A percentile compares a stretch with the other conserved stretches of the same genome.
phyloP scores from a whole-genome alignment of 2,888 invertebrate genomes.

The Dryocosmus kuriphilus region DNA sequence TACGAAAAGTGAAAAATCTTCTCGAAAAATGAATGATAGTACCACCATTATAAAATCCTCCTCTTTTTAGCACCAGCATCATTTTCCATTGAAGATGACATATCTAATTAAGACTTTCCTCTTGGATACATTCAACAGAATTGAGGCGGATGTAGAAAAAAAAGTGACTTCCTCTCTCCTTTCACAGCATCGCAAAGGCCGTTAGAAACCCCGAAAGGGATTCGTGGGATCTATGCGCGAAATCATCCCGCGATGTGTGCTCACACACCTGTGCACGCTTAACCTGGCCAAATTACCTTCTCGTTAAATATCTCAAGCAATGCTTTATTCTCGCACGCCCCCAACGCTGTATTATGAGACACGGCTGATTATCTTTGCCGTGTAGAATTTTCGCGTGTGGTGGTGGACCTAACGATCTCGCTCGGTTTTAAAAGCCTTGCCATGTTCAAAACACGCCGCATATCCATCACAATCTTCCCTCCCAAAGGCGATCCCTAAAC shows the following conservation, averaged over 20 bases:
- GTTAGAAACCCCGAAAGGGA: slow-evolving; percentile 48
- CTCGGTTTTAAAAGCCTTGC: slow-evolving; percentile 61
- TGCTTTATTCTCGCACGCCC: slow-evolving; percentile 72
- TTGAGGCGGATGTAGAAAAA: slow-evolving; percentile 41
- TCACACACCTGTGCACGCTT: slow-evolving; percentile 54
- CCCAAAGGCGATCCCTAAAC: slow-evolving; percentile 51
- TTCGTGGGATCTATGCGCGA: slow-evolving; percentile 37
- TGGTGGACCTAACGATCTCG: slow-evolving; percentile 65
- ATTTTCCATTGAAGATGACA: not conserved
- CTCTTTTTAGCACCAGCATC: not conserved
- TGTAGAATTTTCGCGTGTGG: slow-evolving; percentile 45
- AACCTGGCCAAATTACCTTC: slow-evolving; percentile 68
- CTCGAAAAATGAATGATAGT: too few species aligned
- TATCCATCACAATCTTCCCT: slow-evolving; percentile 67
- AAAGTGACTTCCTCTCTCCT: slow-evolving; percentile 46
- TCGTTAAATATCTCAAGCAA: slow-evolving; percentile 73
- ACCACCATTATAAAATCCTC: not conserved
- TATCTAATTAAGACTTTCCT: not conserved
- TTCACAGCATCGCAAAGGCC: slow-evolving; percentile 46
- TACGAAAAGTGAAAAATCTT: not conserved
- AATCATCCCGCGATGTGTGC: slow-evolving; percentile 35
- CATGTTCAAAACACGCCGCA: slow-evolving; percentile 60
- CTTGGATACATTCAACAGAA: not conserved
- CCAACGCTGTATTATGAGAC: slow-evolving; percentile 67
- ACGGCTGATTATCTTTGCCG: slow-evolving; percentile 69